Percentiles rank a stretch among this genome's conserved stretches.
Evolutionary conservation across 2,888 invertebrate species (phyloP).

Genomic region (Cerastis leucographa): DNA sequence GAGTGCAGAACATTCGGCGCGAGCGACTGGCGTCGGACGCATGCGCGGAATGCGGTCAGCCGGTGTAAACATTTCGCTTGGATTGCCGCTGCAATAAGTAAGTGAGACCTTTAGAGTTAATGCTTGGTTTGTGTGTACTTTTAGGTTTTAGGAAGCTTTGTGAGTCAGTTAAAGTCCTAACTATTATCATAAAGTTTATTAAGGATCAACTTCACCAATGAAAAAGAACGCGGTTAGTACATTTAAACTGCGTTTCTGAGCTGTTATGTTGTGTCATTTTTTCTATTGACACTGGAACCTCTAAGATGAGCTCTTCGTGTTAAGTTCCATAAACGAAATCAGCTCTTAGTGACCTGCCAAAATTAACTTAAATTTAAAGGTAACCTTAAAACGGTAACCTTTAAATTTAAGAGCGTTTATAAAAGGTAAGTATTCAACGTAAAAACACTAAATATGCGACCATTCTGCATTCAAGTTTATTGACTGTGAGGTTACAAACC

Average conservation of each 20-base stretch:
- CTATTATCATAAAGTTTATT: background rate
- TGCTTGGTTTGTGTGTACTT: conserved; percentile 27
- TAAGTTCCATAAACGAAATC: background rate
- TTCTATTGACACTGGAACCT: background rate
- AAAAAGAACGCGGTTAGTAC: background rate
- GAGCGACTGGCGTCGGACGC: conserved; percentile 69
- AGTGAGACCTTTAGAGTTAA: conserved; percentile 60
- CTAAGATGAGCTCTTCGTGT: background rate
- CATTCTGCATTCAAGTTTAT: background rate
- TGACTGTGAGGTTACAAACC: background rate
- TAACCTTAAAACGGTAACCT: background rate
- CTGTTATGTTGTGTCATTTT: background rate
- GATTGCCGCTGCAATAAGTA: conserved; percentile 52
- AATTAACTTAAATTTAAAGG: too few species aligned
- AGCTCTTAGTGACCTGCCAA: background rate
- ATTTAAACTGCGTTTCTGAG: background rate
- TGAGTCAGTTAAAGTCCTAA: background rate
- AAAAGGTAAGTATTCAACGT: background rate
- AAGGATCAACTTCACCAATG: background rate
- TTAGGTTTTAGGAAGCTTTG: conserved; percentile 21
- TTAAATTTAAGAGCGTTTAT: background rate
- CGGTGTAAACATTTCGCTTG: conserved; percentile 71
- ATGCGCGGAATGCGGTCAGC: conserved; percentile 81
- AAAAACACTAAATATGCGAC: background rate
- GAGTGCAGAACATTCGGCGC: conserved; percentile 63